A percentile compares a stretch with the other conserved stretches of the same genome.
Evolutionary conservation across 2,888 invertebrate species (phyloP).

Genomic region (Thecophora atra): DNA sequence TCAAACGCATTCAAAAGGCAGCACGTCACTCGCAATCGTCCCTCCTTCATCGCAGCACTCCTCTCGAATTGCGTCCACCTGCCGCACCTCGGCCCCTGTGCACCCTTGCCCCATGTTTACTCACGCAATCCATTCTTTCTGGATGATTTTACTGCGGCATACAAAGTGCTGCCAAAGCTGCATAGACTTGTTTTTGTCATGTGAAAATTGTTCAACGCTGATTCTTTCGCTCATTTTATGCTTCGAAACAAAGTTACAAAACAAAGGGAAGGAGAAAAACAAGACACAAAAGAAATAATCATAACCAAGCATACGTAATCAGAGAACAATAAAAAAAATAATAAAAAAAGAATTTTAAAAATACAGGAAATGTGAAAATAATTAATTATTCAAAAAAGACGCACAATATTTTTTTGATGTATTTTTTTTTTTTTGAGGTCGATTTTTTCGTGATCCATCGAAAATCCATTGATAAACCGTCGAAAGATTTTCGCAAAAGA

Average conservation of each 20-base stretch:
- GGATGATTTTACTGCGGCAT: conserved; percentile 2
- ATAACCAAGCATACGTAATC: too few relatives aligned
- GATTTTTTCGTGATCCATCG: neutral
- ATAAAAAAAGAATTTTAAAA: conserved; percentile 13
- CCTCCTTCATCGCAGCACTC: neutral
- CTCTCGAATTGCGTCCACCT: too few relatives aligned
- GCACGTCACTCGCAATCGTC: neutral
- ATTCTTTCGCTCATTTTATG: too few relatives aligned
- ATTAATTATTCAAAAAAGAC: too few relatives aligned
- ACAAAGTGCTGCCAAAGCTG: neutral
- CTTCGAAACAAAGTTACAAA: too few relatives aligned
- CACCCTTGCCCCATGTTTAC: neutral
- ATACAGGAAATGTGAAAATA: conserved; percentile 5
- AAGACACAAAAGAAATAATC: too few relatives aligned
- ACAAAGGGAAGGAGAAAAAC: too few relatives aligned
- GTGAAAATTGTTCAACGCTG: too few relatives aligned
- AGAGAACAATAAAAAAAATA: neutral
- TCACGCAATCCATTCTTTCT: neutral
- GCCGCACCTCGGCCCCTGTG: neutral
- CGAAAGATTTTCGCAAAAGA: too few relatives aligned
- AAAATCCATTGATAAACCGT: too few relatives aligned
- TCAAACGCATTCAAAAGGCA: neutral
- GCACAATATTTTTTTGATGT: neutral
- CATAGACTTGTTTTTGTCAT: neutral
- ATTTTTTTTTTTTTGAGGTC: neutral